Conservation (phyloP, 2,888 invertebrate species). For the Ceriagrion tenellum region DNA sequence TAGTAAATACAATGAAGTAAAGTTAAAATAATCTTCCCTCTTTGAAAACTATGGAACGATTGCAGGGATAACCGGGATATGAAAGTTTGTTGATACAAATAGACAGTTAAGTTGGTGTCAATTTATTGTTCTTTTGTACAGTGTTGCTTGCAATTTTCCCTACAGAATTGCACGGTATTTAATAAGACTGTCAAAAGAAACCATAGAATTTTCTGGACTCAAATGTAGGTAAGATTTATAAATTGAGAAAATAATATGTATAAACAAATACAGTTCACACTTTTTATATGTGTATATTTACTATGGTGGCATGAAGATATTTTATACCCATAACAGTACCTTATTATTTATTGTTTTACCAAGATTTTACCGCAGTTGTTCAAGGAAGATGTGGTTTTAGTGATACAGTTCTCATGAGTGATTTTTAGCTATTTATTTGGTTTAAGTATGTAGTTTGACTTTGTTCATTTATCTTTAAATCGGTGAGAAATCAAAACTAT, state of each 20-base stretch:
- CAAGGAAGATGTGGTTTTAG: slow-evolving; percentile 38
- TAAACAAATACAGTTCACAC: slow-evolving; percentile 68
- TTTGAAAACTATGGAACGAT: slow-evolving; percentile 62
- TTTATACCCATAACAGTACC: slow-evolving; percentile 66
- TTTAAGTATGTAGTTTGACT: slow-evolving; percentile 60
- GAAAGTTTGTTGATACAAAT: slow-evolving; percentile 67
- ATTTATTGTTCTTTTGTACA: slow-evolving; percentile 68
- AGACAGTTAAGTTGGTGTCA: slow-evolving; percentile 67
- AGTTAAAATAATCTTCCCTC: slow-evolving; percentile 41
- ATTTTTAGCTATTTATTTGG: slow-evolving; percentile 67
- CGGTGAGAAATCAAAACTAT: slow-evolving; percentile 48
- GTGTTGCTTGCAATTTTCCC: slow-evolving; percentile 67
- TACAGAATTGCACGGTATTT: slow-evolving; percentile 67
- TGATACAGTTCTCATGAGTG: slow-evolving; percentile 62
- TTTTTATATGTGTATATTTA: slow-evolving; percentile 68
- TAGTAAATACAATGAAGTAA: slow-evolving; percentile 40
- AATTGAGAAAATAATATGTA: slow-evolving; percentile 67
- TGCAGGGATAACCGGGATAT: slow-evolving; percentile 67
- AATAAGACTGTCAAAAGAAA: slow-evolving; percentile 67
- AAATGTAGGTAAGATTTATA: slow-evolving; percentile 67
- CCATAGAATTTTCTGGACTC: slow-evolving; percentile 67
- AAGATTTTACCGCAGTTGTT: slow-evolving; percentile 65
- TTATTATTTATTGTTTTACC: slow-evolving; percentile 68
- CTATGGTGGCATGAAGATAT: slow-evolving; percentile 67
- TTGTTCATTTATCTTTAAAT: slow-evolving; percentile 51